Evolutionary conservation across 2,113 vertebrate genomes (phyloP), one percentile per base, ranked within the genome.

Genomic region (Anas platyrhynchos): DNA sequence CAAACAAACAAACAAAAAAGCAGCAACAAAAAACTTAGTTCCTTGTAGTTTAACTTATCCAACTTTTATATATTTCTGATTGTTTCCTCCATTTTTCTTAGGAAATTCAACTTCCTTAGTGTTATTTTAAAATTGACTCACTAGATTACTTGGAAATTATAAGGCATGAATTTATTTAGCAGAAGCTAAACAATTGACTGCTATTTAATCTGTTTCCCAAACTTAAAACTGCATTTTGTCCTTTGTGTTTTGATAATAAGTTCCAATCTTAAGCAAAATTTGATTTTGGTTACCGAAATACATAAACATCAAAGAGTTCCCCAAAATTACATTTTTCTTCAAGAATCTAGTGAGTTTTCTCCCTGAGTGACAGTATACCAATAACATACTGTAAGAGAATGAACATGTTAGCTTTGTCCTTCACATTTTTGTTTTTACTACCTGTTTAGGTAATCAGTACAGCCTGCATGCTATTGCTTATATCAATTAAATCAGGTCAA

Each of bases 401-500:
- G 29, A 85, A 84, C 8, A 15, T 63, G 59, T 72, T 34, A 83
- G 86, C 67, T 92, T 93, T 86, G 84, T 54, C 89, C 80, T 82
- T 93, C 79, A 65, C 25, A 38, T 85, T 91, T 96, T 84, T 93
- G 31, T 72, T 95, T 94, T 73, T 76, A 71, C 46, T 97, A 97
- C 97, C 96, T 97, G 96, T 95, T 98, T 96, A 97, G 92, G 95
- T 97, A 96, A 96, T 97, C 96, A 95, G 88, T 92, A 96, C 66
- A 96, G 86, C 94, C 52, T 92, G 91, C 97, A 94, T 25, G 55
- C 41, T 84, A 59, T 68, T 94, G 78, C 94, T 94, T 95, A 95
- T 97, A 97, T 97, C 96, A 98, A 97, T 97, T 98, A 98, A 98
- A 98, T 96, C 97, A 95, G 97, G 97, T 98, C 96, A 98, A 97